Conservation (phyloP, 2,888 invertebrate species). For the Ethmia dodecea region DNA sequence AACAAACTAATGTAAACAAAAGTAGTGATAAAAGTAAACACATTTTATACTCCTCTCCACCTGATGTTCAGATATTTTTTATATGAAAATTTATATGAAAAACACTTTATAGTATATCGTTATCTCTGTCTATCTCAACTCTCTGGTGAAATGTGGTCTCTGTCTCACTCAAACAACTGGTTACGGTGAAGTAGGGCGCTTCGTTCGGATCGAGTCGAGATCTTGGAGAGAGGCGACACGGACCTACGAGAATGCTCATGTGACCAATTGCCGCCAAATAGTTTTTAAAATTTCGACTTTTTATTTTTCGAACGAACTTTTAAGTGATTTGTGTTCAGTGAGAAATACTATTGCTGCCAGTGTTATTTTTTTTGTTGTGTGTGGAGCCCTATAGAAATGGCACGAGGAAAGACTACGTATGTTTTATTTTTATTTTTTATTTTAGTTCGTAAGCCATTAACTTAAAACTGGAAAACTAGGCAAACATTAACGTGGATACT, state of each 20-base stretch:
- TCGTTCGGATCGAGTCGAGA: conserved; percentile 62
- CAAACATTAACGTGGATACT: too few species aligned
- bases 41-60: too few species aligned
- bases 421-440: conserved; percentile 30
- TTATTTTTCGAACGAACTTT: conserved; percentile 40
- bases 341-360: conserved; percentile 24
- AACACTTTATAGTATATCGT: not conserved
- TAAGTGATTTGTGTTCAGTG: conserved; percentile 43
- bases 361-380: conserved; percentile 33
- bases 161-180: conserved; percentile 57
- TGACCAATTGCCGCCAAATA: conserved; percentile 64
- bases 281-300: conserved; percentile 36
- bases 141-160: conserved; percentile 37
- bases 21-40: too few species aligned
- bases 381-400: conserved; percentile 44
- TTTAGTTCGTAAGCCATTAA: too few species aligned
- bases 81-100: not conserved
- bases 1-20: not conserved
- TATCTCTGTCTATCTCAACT: conserved; percentile 34
- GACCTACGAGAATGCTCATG: conserved; percentile 67
- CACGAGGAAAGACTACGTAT: conserved; percentile 55
- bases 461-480: too few species aligned
- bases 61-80: too few species aligned
- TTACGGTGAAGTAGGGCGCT: conserved; percentile 70
- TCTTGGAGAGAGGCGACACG: conserved; percentile 69